Evolutionary conservation across 2,797 vertebrate genomes (phyloP), one percentile per base, ranked within the genome.

Genomic region (Novumbra hubbsi): DNA sequence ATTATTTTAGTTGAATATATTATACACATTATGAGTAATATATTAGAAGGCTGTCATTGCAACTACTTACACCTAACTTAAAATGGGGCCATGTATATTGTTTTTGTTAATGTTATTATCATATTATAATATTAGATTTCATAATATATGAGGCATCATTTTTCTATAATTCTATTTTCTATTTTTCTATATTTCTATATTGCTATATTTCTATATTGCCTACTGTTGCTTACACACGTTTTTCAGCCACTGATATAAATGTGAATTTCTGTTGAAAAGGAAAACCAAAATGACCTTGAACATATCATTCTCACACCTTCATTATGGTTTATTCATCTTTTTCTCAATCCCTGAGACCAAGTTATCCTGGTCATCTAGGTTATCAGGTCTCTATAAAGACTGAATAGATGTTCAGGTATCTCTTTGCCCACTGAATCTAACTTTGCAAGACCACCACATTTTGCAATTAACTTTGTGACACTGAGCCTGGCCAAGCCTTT

Each of bases 401-500:
- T 70, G 27, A 70, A 70, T 52, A 70, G 27, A 70, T 52, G 65
- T 41, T 17, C 19, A 70, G 68, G 48, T 70, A 11, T 70, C 17
- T 19, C 11, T 68, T 49, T 9, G 4, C 27, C 17, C 27, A 8
- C 5, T 70, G 27, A 69, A 69, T 69, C 27, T 55, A 50, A 16
- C 27, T 17, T 11, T 70, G 24, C 19, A 15, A 52, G 48, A 52
- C 68, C 48, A 50, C 17, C 16, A 50, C 27, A n/a, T 52, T 27
- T 49, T 55, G 49, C 68, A n/a, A 70, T 70, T 30, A 70, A 32
- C 48, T 55, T 49, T 11, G 17, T 49, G 27, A 28, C 48, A 27
- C 81, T 82, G 84, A 85, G 81, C 74, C 74, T 73, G 77, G 76
- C 79, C 87, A 84, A 84, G 86, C 83, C 82, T 85, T 80, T 86